Percentiles rank a stretch among this genome's conserved stretches.
Conservation (phyloP, 2,888 invertebrate genomes). For the Nomada hirtipes region DNA sequence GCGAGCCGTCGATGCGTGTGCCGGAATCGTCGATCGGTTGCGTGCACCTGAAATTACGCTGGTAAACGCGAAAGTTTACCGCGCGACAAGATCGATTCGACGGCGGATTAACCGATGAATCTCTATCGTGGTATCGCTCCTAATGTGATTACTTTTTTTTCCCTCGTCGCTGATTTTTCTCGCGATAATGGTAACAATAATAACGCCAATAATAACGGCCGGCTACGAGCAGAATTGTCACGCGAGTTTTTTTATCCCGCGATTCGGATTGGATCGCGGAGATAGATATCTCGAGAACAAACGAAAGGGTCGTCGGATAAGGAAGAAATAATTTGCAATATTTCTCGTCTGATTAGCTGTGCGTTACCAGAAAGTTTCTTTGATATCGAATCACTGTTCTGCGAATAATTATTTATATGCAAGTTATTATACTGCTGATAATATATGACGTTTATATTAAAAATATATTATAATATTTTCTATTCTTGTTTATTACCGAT, state of each 20-base stretch:
- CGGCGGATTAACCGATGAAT: constrained; percentile 34
- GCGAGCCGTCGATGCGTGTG: constrained; percentile 79
- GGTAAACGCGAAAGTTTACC: constrained; percentile 20
- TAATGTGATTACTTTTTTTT: constrained; percentile 33
- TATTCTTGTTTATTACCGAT: too few species aligned
- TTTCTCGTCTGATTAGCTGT: too few species aligned
- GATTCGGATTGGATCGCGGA: neutral
- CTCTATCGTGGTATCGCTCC: constrained; percentile 11
- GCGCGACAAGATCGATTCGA: constrained; percentile 30
- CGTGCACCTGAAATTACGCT: constrained; percentile 24
- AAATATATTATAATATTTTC: too few species aligned
- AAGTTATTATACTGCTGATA: too few species aligned
- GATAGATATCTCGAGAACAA: neutral
- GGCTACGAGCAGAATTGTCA: neutral
- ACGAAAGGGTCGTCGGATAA: neutral
- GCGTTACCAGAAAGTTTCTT: neutral
- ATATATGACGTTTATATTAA: too few species aligned
- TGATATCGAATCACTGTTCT: neutral
- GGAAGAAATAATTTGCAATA: neutral
- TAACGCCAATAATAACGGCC: constrained; percentile 2
- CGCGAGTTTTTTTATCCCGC: constrained; percentile 5
- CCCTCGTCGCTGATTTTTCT: constrained; percentile 5
- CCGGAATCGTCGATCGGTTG: constrained; percentile 64
- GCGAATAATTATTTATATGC: too few species aligned
- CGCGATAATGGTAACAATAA: constrained; percentile 23